Conservation (phyloP, 2,113 vertebrate species). For the Megaceryle torquata region DNA sequence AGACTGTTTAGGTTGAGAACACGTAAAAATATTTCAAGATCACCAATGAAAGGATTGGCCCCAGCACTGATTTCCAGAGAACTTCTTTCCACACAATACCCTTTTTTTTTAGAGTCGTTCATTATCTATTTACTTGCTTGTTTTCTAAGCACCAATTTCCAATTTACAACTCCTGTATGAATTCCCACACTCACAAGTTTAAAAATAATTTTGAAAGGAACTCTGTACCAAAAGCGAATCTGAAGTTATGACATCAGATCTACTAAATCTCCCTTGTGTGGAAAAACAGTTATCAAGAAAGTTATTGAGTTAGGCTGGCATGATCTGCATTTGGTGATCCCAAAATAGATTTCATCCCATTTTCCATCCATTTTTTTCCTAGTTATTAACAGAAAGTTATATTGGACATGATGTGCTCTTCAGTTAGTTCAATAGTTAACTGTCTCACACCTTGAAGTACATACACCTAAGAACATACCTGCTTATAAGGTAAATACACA, state of each 20-base stretch:
- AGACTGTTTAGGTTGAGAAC: background rate
- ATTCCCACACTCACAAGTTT: background rate
- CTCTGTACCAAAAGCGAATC: background rate
- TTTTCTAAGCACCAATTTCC: background rate
- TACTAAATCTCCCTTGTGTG: constrained; percentile 27
- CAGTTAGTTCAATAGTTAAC: constrained; percentile 23
- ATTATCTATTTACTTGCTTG: background rate
- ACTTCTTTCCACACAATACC: background rate
- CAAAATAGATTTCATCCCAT: constrained; percentile 20
- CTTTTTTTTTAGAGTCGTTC: background rate
- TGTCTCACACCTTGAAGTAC: background rate
- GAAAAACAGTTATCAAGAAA: constrained; percentile 23
- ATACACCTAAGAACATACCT: background rate
- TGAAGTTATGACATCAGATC: constrained; percentile 43
- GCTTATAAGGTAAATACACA: background rate
- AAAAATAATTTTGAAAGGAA: constrained; percentile 25
- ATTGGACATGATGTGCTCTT: constrained; percentile 2
- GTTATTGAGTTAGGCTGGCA: background rate
- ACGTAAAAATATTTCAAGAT: background rate
- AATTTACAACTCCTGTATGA: background rate
- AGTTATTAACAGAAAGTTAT: constrained; percentile 21
- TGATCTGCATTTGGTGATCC: constrained; percentile 38
- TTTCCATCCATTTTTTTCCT: constrained; percentile 17
- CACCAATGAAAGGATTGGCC: background rate
- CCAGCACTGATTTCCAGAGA: background rate